Evolutionary conservation across 2,888 invertebrate species (phyloP).

Genomic region (Hypolimnas misippus): DNA sequence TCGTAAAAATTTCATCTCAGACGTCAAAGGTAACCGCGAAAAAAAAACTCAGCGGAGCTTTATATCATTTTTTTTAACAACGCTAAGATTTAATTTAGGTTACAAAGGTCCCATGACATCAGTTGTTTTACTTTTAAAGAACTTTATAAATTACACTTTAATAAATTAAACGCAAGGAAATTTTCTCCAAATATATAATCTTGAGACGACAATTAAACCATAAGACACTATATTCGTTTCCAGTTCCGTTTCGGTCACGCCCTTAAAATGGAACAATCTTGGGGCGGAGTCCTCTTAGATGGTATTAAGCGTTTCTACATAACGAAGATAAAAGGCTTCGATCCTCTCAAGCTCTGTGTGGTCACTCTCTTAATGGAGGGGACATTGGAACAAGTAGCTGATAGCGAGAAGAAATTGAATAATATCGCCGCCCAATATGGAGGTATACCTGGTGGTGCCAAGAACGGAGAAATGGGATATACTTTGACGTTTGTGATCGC

Average conservation of each 20-base stretch:
- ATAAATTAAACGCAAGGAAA: no score
- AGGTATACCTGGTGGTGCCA: constrained; percentile 95
- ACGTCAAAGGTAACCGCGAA: no score
- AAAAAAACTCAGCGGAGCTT: no score
- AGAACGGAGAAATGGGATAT: constrained; percentile 97
- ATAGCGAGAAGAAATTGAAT: constrained; percentile 86
- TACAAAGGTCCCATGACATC: no score
- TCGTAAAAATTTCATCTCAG: no score
- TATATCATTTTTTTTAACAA: no score
- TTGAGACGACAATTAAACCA: background rate
- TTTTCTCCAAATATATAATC: no score
- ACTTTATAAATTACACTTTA: no score
- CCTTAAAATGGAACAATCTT: constrained; percentile 85
- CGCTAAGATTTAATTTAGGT: no score
- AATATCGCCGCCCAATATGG: constrained; percentile 89
- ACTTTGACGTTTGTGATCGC: constrained; percentile 99
- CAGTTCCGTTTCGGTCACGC: constrained; percentile 96
- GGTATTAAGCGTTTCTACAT: constrained; percentile 94
- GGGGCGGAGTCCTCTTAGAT: constrained; percentile 89
- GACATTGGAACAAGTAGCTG: constrained; percentile 87
- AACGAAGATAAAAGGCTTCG: constrained; percentile 93
- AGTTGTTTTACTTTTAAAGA: no score
- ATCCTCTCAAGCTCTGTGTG: constrained; percentile 91
- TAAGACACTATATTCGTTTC: background rate
- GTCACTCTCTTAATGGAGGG: constrained; percentile 98